Percentiles rank a stretch among this genome's conserved stretches.
phyloP scores from a whole-genome alignment of 1,140 invertebrate genomes.

The Brachionus rubens region DNA sequence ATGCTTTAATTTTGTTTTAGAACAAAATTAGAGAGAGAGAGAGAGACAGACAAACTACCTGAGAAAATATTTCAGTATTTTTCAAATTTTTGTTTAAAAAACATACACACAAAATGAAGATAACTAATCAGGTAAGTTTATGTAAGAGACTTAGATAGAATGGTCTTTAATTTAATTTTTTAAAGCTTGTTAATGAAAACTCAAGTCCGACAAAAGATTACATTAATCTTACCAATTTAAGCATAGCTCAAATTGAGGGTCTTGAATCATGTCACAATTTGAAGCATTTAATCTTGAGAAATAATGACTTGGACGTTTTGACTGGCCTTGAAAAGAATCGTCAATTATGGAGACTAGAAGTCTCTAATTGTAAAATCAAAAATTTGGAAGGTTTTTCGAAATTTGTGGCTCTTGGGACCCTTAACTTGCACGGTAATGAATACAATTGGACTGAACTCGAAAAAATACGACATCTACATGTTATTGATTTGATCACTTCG shows the following conservation, averaged over 20 bases:
- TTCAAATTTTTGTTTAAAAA: not conserved
- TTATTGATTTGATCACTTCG: slow-evolving; percentile 57
- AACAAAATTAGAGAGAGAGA: not conserved
- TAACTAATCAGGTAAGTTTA: slow-evolving; percentile 64
- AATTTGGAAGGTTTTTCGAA: slow-evolving; percentile 53
- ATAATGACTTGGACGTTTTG: slow-evolving; percentile 53
- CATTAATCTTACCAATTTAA: slow-evolving; percentile 54
- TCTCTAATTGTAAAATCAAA: slow-evolving; percentile 53
- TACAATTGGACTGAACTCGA: slow-evolving; percentile 55
- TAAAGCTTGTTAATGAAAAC: slow-evolving; percentile 39
- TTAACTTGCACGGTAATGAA: slow-evolving; percentile 56
- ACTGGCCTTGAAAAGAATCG: slow-evolving; percentile 51
- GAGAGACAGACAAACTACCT: slow-evolving; percentile 25
- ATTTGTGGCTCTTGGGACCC: slow-evolving; percentile 56
- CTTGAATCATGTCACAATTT: slow-evolving; percentile 51
- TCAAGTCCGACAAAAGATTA: slow-evolving; percentile 52
- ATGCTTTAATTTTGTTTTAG: slow-evolving; percentile 18
- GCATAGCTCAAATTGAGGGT: slow-evolving; percentile 51
- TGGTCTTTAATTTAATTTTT: slow-evolving; percentile 22
- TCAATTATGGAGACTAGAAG: slow-evolving; percentile 57
- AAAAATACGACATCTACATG: slow-evolving; percentile 55
- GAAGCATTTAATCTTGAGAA: slow-evolving; percentile 51
- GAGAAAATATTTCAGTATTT: slow-evolving; percentile 12
- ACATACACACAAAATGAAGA: slow-evolving; percentile 16
- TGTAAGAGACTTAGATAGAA: slow-evolving; percentile 53